Percentiles rank a stretch among this genome's conserved stretches.
Conservation (phyloP, 1,140 invertebrate species). For the Cotesia glomerata region DNA sequence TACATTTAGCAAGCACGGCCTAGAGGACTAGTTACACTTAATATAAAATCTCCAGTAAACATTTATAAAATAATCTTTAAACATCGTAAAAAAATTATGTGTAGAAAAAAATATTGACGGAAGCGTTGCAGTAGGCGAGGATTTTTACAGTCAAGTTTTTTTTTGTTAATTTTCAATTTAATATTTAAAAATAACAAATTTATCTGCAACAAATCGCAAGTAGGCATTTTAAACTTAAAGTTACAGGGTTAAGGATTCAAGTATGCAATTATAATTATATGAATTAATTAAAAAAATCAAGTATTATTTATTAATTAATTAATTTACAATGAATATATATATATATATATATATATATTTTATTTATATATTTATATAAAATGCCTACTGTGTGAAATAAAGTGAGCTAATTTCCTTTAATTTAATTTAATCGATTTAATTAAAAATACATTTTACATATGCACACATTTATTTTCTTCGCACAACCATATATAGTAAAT, state of each 20-base stretch:
- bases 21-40: conserved; percentile 16
- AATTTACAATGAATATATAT: too few relatives aligned
- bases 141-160: not conserved
- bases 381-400: conserved; percentile 7
- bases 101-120: conserved; percentile 1
- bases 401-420: conserved; percentile 1
- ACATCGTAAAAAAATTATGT: not conserved
- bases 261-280: not conserved
- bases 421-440: not conserved
- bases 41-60: not conserved
- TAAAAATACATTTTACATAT: too few relatives aligned
- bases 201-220: not conserved
- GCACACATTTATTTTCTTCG: too few relatives aligned
- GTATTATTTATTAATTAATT: too few relatives aligned
- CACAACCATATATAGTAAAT: not conserved
- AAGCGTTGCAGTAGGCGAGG: conserved; percentile 18
- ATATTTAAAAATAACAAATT: not conserved
- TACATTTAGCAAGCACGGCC: conserved; percentile 31
- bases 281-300: too few relatives aligned
- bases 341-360: too few relatives aligned
- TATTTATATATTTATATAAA: too few relatives aligned
- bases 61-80: not conserved
- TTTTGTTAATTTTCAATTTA: not conserved
- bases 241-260: not conserved
- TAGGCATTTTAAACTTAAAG: conserved; percentile 1